These are phyloP conservation scores for Grus americana DNA, from an alignment of 2,113 vertebrate species.

Conservation along the genomic window DNA sequence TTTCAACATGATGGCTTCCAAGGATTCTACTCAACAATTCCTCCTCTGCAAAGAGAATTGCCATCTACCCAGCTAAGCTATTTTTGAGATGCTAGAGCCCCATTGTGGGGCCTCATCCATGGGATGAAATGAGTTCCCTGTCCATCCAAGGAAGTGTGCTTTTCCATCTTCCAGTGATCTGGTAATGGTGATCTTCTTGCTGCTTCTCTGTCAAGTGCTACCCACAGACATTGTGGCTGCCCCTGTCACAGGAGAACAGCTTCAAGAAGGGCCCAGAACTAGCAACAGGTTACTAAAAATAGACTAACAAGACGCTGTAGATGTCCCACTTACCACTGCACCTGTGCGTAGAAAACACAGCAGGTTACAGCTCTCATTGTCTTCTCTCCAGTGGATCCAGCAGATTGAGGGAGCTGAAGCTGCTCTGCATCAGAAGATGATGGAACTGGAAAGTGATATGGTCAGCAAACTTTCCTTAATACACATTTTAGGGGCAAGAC, in stretches of 20 bases:
- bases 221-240: not conserved
- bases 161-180: not conserved
- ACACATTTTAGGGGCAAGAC: not conserved
- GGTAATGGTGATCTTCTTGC: not conserved
- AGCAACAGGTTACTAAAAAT: not conserved
- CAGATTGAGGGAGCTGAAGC: conserved; percentile 98
- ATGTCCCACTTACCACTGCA: not conserved
- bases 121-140: not conserved
- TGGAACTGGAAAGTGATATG: conserved; percentile 98
- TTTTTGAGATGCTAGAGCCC: not conserved
- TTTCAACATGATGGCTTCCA: not conserved
- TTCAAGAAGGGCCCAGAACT: not conserved
- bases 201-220: not conserved
- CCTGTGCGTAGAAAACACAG: not conserved
- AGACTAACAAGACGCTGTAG: not conserved
- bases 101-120: not conserved
- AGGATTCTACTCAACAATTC: not conserved
- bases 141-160: not conserved
- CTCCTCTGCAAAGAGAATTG: not conserved
- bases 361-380: conserved; percentile 40
- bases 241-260: not conserved
- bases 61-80: not conserved
- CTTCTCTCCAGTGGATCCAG: conserved; percentile 90
- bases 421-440: conserved; percentile 98
- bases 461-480: conserved; percentile 67